Conservation (phyloP, 2,113 vertebrate species). For the Rutilus rutilus region DNA sequence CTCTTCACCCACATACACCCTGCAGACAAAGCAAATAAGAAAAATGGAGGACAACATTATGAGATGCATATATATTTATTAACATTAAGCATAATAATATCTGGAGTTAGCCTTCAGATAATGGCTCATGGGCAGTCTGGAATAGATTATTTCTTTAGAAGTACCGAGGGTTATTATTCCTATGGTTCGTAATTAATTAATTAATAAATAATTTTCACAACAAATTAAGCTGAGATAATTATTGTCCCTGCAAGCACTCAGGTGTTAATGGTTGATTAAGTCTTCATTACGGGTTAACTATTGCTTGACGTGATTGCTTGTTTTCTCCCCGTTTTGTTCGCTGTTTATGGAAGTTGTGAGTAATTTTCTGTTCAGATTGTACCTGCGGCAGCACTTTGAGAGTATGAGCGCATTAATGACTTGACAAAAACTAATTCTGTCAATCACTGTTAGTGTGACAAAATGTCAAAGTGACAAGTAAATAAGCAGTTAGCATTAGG, state of each 20-base stretch:
- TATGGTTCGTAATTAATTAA: slow-evolving; percentile 45
- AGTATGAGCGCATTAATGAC: slow-evolving; percentile 55
- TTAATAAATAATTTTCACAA: slow-evolving; percentile 51
- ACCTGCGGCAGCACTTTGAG: slow-evolving; percentile 45
- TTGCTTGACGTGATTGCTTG: slow-evolving; percentile 61
- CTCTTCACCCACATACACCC: slow-evolving; percentile 15
- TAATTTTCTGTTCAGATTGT: slow-evolving; percentile 59
- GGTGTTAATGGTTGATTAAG: slow-evolving; percentile 63
- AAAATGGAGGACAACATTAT: neutral
- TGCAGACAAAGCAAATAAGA: neutral
- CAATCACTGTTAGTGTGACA: slow-evolving; percentile 61
- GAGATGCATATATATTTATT: slow-evolving; percentile 13
- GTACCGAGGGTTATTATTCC: slow-evolving; percentile 39
- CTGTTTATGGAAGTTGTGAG: slow-evolving; percentile 50
- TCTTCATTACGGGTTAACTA: slow-evolving; percentile 59
- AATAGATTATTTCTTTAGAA: slow-evolving; percentile 46
- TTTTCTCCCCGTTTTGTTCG: slow-evolving; percentile 55
- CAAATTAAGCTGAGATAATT: slow-evolving; percentile 56
- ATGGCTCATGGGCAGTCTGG: slow-evolving; percentile 22
- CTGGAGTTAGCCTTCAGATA: neutral
- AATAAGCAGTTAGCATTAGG: slow-evolving; percentile 57
- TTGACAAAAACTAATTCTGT: slow-evolving; percentile 59
- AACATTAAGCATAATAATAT: neutral
- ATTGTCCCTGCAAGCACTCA: slow-evolving; percentile 55
- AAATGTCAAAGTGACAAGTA: slow-evolving; percentile 64